Base-by-base conservation (phyloP, 2,888 invertebrate genomes). In the Aphelenchoides bicaudatus region DNA sequence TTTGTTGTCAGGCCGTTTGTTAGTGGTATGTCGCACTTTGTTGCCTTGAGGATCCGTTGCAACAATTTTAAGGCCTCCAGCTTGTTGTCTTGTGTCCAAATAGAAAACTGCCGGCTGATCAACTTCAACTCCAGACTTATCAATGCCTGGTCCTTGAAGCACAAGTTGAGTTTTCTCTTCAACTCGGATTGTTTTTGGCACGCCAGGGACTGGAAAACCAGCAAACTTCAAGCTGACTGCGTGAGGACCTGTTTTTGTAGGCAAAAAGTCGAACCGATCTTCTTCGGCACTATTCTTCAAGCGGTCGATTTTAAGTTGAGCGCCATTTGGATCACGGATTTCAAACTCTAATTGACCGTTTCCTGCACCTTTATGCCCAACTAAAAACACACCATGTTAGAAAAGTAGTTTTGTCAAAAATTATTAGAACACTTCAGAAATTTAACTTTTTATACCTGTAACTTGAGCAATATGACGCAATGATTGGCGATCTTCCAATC, bases 111-210 rank as follows among this genome's bases (percentile, higher is more conserved):
- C 80, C 19, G 80, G 74, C 62, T 83, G 83, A 23, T 82, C 81
- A 55, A 81, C 79, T 21, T 66, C 59, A 8, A 84, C 79, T 4
- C 80, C 79, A 3, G 81, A 80, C 47, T 79, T 75, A 63, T 82
- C 79, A 8, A 84, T 70, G n/a, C 84, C 84, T 61, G 82, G 82
- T 39, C 85, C 85, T 54, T 70, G 73, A 13, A 79, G 72, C 8
- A 59, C 61, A 4, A 78, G 78, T 25, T 59, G 61, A 39, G 68
- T 70, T 58, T 63, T 62, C 48, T 75, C 72, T 49, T 72, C 76
- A 16, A 78, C 78, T 25, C 72, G 52, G 30, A 65, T 66, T 56
- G 56, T 29, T 37, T 46, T 54, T 0, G 56, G 57, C 39, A 56
- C 38, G 60, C 78, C 72, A 39, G 73, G 73, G 8, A 79, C 67